phyloP scores from a whole-genome alignment of 1,140 invertebrate genomes.

The Heterodera schachtii region DNA sequence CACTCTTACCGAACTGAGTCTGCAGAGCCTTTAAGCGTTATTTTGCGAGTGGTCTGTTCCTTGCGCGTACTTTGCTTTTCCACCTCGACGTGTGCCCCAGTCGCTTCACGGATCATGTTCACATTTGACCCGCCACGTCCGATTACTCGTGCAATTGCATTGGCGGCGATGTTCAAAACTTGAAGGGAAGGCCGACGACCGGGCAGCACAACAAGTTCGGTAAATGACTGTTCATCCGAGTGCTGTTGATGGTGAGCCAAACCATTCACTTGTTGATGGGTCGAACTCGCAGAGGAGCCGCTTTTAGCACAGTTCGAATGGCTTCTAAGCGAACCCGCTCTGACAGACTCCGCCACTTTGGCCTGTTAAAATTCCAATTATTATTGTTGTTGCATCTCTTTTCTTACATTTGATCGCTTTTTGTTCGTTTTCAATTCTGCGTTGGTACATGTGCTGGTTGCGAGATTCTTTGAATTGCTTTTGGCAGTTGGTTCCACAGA shows the following conservation, averaged over 20 bases:
- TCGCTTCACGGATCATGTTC: constrained; percentile 63
- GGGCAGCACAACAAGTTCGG: neutral
- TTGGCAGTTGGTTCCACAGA: neutral
- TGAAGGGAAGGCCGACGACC: constrained; percentile 14
- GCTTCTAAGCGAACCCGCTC: constrained; percentile 2
- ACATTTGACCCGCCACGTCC: constrained; percentile 54
- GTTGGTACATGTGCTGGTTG: neutral
- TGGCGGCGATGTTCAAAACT: constrained; percentile 19
- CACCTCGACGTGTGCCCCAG: constrained; percentile 58
- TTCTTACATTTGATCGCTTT: constrained; percentile 35
- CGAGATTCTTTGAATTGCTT: neutral
- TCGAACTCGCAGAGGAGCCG: neutral
- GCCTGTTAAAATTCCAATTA: neutral
- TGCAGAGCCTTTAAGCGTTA: constrained; percentile 53
- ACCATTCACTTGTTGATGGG: neutral
- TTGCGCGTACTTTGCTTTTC: constrained; percentile 46
- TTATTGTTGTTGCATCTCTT: neutral
- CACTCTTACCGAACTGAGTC: constrained; percentile 50
- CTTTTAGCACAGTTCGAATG: neutral
- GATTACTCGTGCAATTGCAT: constrained; percentile 44
- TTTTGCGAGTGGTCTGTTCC: constrained; percentile 55
- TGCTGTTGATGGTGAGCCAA: neutral
- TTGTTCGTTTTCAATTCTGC: constrained; percentile 34
- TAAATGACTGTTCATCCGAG: constrained; percentile 7
- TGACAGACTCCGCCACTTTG: neutral